Percentiles rank a stretch among this genome's conserved stretches.
Conservation (phyloP, 2,888 invertebrate species). For the Pardosa pseudoannulata region DNA sequence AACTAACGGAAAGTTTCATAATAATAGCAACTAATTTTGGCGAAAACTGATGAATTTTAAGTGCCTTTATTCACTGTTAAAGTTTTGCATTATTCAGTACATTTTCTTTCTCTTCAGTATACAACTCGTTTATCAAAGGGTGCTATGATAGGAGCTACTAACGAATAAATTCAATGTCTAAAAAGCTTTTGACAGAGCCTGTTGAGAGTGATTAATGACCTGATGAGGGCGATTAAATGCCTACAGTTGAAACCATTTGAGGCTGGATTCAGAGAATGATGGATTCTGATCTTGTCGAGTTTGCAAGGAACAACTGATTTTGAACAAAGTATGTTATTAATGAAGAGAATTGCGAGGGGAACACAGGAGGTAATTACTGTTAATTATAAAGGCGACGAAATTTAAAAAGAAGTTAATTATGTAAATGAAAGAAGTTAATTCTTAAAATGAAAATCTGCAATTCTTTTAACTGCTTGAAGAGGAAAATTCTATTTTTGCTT, state of each 20-base stretch:
- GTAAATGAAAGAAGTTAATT: not conserved
- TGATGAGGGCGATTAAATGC: not conserved
- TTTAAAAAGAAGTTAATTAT: not conserved
- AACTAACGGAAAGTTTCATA: no score
- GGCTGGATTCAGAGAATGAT: not conserved
- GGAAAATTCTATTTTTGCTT: no score
- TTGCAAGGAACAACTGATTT: not conserved
- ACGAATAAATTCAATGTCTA: not conserved
- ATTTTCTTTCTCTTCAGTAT: no score
- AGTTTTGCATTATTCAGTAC: no score
- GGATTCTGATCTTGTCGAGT: not conserved
- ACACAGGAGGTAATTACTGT: not conserved
- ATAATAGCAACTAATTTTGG: no score
- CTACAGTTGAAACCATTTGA: not conserved
- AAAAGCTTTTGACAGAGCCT: not conserved
- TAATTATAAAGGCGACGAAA: not conserved
- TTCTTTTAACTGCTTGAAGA: no score
- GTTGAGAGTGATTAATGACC: not conserved
- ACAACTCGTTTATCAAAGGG: no score
- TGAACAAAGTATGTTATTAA: not conserved
- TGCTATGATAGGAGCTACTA: no score
- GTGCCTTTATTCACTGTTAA: no score
- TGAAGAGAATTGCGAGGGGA: not conserved
- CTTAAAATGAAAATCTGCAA: no score
- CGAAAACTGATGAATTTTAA: no score